These are phyloP conservation scores for Palaemon carinicauda DNA, from an alignment of 1,140 invertebrate genomes.

Conservation along the genomic window DNA sequence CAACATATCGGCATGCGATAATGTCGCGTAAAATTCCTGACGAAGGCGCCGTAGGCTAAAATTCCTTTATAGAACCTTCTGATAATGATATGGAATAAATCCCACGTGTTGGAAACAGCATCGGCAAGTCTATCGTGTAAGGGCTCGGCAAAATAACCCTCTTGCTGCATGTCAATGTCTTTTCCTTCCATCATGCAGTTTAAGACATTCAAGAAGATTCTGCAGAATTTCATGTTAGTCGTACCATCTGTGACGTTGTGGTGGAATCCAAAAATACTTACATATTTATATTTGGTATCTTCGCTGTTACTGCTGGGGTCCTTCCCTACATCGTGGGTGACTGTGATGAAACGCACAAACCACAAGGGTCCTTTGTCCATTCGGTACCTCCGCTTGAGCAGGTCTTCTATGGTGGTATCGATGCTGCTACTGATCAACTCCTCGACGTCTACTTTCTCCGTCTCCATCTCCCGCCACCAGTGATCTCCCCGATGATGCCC, in stretches of 20 bases:
- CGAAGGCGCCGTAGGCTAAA: constrained; percentile 19
- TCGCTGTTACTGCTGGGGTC: constrained; percentile 25
- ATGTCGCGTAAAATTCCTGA: constrained; percentile 47
- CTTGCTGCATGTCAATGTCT: constrained; percentile 39
- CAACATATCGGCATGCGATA: constrained; percentile 32
- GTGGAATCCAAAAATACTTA: constrained; percentile 58
- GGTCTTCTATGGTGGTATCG: constrained; percentile 38
- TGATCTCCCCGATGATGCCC: constrained; percentile 29
- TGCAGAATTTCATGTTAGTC: constrained; percentile 60
- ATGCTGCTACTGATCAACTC: constrained; percentile 48
- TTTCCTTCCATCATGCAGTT: constrained; percentile 44
- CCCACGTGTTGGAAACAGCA: constrained; percentile 6
- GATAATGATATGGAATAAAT: constrained; percentile 26
- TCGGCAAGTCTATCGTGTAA: constrained; percentile 50
- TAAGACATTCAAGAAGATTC: constrained; percentile 54
- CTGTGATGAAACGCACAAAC: constrained; percentile 49
- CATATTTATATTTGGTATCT: constrained; percentile 52
- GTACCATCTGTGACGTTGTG: constrained; percentile 59
- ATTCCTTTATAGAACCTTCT: constrained; percentile 50
- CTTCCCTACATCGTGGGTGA: constrained; percentile 16
- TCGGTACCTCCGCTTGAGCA: constrained; percentile 45
- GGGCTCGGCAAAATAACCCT: constrained; percentile 46
- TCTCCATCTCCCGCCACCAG: constrained; percentile 57
- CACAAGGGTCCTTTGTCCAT: constrained; percentile 53
- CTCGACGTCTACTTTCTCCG: constrained; percentile 55